phyloP scores from a whole-genome alignment of 2,888 invertebrate genomes.

The Seladonia tumulorum region DNA sequence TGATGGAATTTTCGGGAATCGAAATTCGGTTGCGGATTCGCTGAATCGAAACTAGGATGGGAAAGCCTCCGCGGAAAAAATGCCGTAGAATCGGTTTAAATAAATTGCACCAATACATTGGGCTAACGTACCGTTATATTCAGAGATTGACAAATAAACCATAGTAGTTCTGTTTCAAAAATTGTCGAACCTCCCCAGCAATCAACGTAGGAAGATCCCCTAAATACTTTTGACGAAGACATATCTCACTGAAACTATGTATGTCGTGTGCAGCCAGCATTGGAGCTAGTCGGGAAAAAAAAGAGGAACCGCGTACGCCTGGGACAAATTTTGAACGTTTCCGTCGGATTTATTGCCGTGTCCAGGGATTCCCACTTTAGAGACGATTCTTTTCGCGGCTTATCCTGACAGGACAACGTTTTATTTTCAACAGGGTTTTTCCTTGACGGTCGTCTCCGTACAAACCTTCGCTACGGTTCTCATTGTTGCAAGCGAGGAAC shows the following conservation, averaged over 20 bases:
- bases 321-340: slow-evolving; percentile 58
- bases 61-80: not conserved
- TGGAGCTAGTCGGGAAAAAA: not conserved
- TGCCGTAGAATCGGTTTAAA: not conserved
- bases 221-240: not conserved
- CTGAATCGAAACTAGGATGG: slow-evolving; percentile 18
- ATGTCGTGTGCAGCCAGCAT: not conserved
- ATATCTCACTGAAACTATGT: not conserved
- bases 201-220: not conserved
- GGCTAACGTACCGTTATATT: not conserved
- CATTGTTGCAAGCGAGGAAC: slow-evolving; percentile 16
- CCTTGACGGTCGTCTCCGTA: slow-evolving; percentile 49
- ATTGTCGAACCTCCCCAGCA: not conserved
- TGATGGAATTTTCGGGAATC: slow-evolving; percentile 28
- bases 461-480: slow-evolving; percentile 13
- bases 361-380: slow-evolving; percentile 60
- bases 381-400: slow-evolving; percentile 59
- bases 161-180: not conserved
- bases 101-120: not conserved
- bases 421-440: slow-evolving; percentile 62
- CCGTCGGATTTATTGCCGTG: slow-evolving; percentile 59
- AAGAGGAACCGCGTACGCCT: not conserved
- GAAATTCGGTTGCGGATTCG: slow-evolving; percentile 29
- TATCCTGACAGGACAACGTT: slow-evolving; percentile 62
- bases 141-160: not conserved